phyloP scores from a whole-genome alignment of 2,888 invertebrate species.

The Venustoraphidia nigricollis region DNA sequence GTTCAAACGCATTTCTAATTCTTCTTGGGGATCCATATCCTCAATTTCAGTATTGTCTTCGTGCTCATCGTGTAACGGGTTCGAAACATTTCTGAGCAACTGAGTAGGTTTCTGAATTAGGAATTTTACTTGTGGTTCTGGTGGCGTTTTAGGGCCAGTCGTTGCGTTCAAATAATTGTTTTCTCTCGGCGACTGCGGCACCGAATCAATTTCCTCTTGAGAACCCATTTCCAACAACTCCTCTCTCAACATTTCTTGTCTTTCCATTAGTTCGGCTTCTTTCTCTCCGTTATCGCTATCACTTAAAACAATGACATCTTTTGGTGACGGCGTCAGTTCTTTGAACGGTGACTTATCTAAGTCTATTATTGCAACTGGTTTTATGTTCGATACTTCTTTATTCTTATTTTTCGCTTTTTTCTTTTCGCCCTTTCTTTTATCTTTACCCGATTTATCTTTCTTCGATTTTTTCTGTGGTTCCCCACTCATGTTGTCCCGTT shows the following conservation, averaged over 20 bases:
- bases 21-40: constrained; percentile 15
- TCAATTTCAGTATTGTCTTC: constrained; percentile 27
- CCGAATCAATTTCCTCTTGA: constrained; percentile 17
- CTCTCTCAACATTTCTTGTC: constrained; percentile 23
- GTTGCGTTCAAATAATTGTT: constrained; percentile 20
- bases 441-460: constrained; percentile 21
- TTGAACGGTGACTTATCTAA: constrained; percentile 73
- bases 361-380: constrained; percentile 75
- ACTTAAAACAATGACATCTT: constrained; percentile 67
- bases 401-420: constrained; percentile 24
- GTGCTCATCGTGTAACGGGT: constrained; percentile 45
- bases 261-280: constrained; percentile 21
- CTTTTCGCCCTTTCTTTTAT: constrained; percentile 20
- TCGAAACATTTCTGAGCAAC: constrained; percentile 31
- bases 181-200: constrained; percentile 4
- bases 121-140: constrained; percentile 53
- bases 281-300: constrained; percentile 56
- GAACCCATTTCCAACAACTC: constrained; percentile 24
- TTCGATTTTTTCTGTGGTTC: constrained; percentile 24
- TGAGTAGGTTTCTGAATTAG: constrained; percentile 34
- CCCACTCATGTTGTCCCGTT: constrained; percentile 24
- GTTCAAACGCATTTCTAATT: constrained; percentile 14
- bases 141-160: constrained; percentile 58
- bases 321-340: constrained; percentile 65
- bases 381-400: constrained; percentile 34